Conservation (phyloP, 2,888 invertebrate genomes). For the Proisotoma minuta region DNA sequence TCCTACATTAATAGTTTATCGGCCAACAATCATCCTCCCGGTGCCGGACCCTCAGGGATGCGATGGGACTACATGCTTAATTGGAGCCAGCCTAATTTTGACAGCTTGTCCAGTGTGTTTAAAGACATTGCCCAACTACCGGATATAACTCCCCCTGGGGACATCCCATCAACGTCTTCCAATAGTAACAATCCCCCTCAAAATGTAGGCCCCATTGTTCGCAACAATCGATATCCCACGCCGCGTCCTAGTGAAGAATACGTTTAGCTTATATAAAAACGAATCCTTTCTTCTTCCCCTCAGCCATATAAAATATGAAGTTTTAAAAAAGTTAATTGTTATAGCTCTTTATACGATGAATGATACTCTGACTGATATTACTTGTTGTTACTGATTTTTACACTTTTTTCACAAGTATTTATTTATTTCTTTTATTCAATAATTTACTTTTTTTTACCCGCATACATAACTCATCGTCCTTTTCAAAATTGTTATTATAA, state of each 20-base stretch:
- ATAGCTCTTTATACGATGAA: too few species aligned
- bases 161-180: constrained; percentile 17
- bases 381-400: too few species aligned
- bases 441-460: too few species aligned
- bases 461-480: too few species aligned
- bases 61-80: constrained; percentile 93
- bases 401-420: too few species aligned
- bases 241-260: constrained; percentile 86
- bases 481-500: too few species aligned
- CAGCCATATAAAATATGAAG: too few species aligned
- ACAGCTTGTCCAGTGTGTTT: constrained; percentile 90
- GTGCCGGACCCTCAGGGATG: constrained; percentile 70
- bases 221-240: constrained; percentile 52
- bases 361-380: too few species aligned
- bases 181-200: constrained; percentile 23
- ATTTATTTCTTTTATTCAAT: too few species aligned
- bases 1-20: constrained; percentile 51
- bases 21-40: constrained; percentile 53
- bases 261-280: constrained; percentile 56
- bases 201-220: constrained; percentile 25
- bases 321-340: too few species aligned
- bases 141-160: constrained; percentile 53
- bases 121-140: constrained; percentile 94
- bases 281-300: not conserved
- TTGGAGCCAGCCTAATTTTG: constrained; percentile 95